Percentiles rank a stretch among this genome's conserved stretches.
phyloP scores from a whole-genome alignment of 2,888 invertebrate genomes.

The Brenthis hecate region DNA sequence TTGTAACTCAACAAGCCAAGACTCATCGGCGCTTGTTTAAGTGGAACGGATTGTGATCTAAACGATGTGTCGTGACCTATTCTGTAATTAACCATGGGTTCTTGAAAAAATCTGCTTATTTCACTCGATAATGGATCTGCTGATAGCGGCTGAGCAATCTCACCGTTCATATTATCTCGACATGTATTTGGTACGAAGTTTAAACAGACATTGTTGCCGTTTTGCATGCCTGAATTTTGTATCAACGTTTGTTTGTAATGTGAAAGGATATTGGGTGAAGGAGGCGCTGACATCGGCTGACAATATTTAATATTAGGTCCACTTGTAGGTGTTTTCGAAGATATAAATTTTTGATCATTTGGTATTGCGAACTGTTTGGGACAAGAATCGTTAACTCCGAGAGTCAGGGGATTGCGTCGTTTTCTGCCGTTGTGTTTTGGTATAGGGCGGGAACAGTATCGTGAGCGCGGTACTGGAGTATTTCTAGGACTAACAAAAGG shows the following conservation, averaged over 20 bases:
- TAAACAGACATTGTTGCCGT: constrained; percentile 71
- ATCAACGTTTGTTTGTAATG: constrained; percentile 79
- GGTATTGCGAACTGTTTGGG: constrained; percentile 72
- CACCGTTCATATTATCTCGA: constrained; percentile 74
- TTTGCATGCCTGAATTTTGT: constrained; percentile 66
- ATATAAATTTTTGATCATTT: constrained; percentile 70
- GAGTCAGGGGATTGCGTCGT: constrained; percentile 62
- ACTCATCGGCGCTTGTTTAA: constrained; percentile 82
- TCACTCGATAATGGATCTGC: constrained; percentile 82
- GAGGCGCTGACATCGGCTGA: constrained; percentile 86
- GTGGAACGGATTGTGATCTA: constrained; percentile 91
- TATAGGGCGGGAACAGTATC: constrained; percentile 80
- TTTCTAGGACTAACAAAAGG: constrained; percentile 92
- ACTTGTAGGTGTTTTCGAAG: constrained; percentile 54
- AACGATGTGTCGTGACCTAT: constrained; percentile 68
- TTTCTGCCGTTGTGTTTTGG: constrained; percentile 70
- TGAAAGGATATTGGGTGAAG: constrained; percentile 83
- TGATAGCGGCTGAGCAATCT: constrained; percentile 64
- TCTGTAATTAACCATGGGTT: constrained; percentile 67
- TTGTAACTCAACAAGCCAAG: constrained; percentile 69
- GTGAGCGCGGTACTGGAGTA: constrained; percentile 87
- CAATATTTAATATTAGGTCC: constrained; percentile 65
- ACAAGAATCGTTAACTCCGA: constrained; percentile 61
- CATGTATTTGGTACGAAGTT: constrained; percentile 72
- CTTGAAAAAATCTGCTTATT: constrained; percentile 84